Conservation (phyloP, 2,113 vertebrate species). For the Muntiacus muntjak region DNA sequence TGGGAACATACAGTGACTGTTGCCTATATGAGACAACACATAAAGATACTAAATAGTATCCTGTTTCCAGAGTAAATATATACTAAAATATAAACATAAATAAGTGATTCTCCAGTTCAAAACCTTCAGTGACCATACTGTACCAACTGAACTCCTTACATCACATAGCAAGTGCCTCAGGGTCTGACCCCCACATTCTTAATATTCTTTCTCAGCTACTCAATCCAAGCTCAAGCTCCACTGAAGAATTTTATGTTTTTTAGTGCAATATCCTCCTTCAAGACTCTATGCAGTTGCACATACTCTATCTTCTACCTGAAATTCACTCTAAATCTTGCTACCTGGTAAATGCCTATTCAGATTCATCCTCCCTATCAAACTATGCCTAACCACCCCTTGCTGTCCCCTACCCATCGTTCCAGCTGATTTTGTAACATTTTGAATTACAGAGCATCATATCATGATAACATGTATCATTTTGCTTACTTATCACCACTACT, state of each 20-base stretch:
- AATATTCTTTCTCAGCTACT: neutral
- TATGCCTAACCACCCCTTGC: neutral
- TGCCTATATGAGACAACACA: neutral
- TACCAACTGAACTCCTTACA: neutral
- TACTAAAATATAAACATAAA: neutral
- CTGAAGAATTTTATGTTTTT: neutral
- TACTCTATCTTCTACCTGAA: neutral
- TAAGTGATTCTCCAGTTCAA: neutral
- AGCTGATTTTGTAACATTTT: neutral
- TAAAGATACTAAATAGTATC: neutral
- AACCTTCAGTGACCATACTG: neutral
- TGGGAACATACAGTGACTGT: neutral
- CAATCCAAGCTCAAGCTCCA: neutral
- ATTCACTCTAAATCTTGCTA: neutral
- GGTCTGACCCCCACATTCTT: neutral
- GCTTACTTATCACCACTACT: neutral
- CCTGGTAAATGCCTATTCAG: neutral
- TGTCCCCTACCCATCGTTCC: neutral
- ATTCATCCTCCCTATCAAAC: neutral
- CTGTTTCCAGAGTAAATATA: neutral
- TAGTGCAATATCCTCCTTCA: neutral
- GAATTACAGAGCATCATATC: neutral
- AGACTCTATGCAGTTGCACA: neutral
- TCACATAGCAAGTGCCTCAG: neutral
- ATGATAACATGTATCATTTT: neutral